Evolutionary conservation across 2,888 invertebrate species (phyloP), one percentile per base, ranked within the genome.

Genomic region (Sarcophaga carnaria): DNA sequence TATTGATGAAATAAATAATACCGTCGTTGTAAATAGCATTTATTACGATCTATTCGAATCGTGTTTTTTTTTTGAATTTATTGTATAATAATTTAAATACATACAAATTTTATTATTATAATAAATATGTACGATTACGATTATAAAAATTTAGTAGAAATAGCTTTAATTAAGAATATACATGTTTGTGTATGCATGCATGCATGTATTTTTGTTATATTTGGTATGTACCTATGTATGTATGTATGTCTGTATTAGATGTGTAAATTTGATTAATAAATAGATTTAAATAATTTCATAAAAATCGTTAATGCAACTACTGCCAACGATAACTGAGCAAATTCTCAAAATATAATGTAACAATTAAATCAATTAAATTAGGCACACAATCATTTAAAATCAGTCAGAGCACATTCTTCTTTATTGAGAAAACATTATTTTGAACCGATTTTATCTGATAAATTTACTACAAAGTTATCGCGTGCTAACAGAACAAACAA

Each of bases 141-240:
- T 82, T 82, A 82, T 86, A 86, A 86, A 86, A 81, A 83, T 83
- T 83, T 74, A 78, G 74, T 78, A 78, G 72, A 83, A 83, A 76
- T 69, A 83, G 80, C 79, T 37, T 62, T 86, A 69, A 75, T 75
- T 80, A 81, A 54, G 62, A 47, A 60, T 17, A 59, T 49, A 49
- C 49, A 49, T 37, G 37, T 72, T 8, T 82, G 5, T 54, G 17
- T 54, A 54, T 4, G 14, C 17, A 54, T 54, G 5, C 17, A 37
- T 37, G 37, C 2, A 14, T 54, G 54, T 54, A 54, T 54, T 54
- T 37, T 37, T 37, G 6, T 8, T 37, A 37, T 37, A 8, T 37
- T 8, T 37, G 37, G 27, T 27, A 49, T 49, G 37, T 54, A 0
- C 17, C 17, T 54, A 2, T 54, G 14, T 54, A 6, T 37, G 37